phyloP scores from a whole-genome alignment of 2,113 vertebrate genomes.

The Rissa tridactyla region DNA sequence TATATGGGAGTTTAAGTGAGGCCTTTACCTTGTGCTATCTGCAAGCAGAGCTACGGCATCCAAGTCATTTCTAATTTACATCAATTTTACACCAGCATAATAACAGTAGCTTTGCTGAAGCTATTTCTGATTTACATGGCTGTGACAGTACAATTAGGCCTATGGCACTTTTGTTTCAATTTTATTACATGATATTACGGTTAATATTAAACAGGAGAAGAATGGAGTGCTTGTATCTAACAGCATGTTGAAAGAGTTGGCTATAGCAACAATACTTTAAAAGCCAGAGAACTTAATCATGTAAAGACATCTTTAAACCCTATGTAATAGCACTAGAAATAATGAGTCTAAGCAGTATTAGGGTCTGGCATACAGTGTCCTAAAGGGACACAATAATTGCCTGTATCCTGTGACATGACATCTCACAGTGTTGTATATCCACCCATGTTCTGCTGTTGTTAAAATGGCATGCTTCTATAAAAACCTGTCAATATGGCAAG shows the following conservation, averaged over 20 bases:
- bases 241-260: not conserved
- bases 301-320: conserved; percentile 27
- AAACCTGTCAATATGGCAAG: not conserved
- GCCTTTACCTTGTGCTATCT: not conserved
- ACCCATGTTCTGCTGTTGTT: not conserved
- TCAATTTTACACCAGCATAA: conserved; percentile 51
- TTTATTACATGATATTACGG: conserved; percentile 56
- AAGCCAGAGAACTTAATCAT: conserved; percentile 37
- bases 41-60: conserved; percentile 17
- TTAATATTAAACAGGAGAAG: conserved; percentile 53
- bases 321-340: not conserved
- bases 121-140: conserved; percentile 61
- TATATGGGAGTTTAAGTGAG: not conserved
- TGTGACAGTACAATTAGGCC: conserved; percentile 64
- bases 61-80: conserved; percentile 45
- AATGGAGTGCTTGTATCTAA: conserved; percentile 15
- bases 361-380: not conserved
- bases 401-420: not conserved
- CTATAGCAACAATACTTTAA: conserved; percentile 28
- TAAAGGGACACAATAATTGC: not conserved
- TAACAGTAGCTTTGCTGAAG: conserved; percentile 41
- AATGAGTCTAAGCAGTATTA: not conserved
- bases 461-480: not conserved
- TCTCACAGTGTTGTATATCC: not conserved
- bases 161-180: conserved; percentile 61